phyloP scores from a whole-genome alignment of 2,797 vertebrate species.

The Hozukius guyotensis region DNA sequence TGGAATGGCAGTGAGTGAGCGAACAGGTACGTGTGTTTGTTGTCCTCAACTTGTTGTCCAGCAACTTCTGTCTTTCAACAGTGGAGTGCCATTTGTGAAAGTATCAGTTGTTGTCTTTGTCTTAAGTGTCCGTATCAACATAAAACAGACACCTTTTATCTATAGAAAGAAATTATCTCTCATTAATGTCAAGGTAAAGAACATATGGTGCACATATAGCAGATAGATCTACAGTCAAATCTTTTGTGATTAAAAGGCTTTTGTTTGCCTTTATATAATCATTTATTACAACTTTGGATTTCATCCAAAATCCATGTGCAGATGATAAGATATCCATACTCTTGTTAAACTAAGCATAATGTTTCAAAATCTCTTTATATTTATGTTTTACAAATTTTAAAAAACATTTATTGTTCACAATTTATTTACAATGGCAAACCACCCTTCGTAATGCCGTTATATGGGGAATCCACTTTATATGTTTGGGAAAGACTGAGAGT shows the following conservation, averaged over 20 bases:
- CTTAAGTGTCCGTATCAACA: background rate
- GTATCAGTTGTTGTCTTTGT: background rate
- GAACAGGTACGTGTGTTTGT: constrained; percentile 85
- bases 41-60: background rate
- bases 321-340: background rate
- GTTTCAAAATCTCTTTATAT: background rate
- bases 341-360: background rate
- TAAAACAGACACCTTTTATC: background rate
- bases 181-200: background rate
- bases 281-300: background rate
- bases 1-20: constrained; percentile 87
- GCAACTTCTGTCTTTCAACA: background rate
- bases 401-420: background rate
- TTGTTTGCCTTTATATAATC: background rate
- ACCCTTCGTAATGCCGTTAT: background rate
- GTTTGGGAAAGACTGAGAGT: background rate
- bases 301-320: background rate
- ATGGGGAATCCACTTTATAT: background rate
- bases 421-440: background rate
- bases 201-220: background rate
- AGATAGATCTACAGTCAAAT: background rate
- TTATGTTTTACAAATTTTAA: background rate
- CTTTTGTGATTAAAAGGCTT: background rate
- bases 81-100: background rate
- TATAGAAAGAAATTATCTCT: background rate